Evolutionary conservation across 2,797 vertebrate species (phyloP).

Genomic region (Avahi laniger): DNA sequence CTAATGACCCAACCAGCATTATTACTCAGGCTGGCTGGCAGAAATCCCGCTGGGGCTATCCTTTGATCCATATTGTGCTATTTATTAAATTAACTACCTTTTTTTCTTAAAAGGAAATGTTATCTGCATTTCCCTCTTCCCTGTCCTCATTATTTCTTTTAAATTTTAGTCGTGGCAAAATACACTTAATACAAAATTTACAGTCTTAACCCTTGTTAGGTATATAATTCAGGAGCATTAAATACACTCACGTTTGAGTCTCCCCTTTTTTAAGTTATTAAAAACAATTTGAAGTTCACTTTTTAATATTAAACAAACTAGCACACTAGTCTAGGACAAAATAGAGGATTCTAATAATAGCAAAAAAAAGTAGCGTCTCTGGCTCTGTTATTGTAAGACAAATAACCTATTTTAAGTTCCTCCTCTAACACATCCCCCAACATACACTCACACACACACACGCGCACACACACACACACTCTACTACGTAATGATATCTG

Average conservation of each 20-base stretch:
- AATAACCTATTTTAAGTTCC: background rate
- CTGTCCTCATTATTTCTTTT: background rate
- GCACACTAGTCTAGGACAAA: background rate
- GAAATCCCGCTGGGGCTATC: slow-evolving; percentile 40
- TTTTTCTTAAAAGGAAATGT: slow-evolving; percentile 13
- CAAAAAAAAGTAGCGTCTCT: background rate
- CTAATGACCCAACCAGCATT: slow-evolving; percentile 62
- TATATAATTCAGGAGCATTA: background rate
- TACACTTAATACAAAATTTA: background rate
- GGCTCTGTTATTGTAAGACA: background rate
- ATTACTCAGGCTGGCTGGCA: slow-evolving; percentile 68
- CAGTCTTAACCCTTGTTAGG: background rate
- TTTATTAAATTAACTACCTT: slow-evolving; percentile 22
- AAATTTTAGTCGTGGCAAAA: background rate
- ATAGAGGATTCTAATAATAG: background rate
- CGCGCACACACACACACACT: too few species aligned
- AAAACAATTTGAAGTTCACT: background rate
- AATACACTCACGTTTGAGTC: too few species aligned
- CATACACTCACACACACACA: background rate
- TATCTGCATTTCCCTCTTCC: background rate
- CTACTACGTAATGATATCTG: background rate
- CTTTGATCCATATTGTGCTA: background rate
- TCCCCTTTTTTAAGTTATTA: background rate
- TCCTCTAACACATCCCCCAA: background rate
- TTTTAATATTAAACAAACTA: background rate